phyloP scores from a whole-genome alignment of 2,888 invertebrate species.

The Clanis bilineata region DNA sequence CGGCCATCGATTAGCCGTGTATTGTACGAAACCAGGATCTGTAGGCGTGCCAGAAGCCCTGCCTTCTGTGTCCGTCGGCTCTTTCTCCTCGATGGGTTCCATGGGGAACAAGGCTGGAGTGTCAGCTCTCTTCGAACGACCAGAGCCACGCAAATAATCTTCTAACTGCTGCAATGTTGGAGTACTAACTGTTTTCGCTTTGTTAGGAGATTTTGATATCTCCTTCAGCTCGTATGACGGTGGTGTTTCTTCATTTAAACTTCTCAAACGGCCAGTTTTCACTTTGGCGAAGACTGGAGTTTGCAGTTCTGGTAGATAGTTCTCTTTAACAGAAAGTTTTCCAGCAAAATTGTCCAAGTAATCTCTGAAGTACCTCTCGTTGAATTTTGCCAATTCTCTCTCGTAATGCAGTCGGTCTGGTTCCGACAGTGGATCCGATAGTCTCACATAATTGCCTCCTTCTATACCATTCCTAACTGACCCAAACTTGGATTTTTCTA shows the following conservation, averaged over 20 bases:
- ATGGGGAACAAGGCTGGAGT: constrained; percentile 77
- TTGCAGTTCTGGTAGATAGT: constrained; percentile 74
- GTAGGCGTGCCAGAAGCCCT: constrained; percentile 85
- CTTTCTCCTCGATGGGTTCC: constrained; percentile 76
- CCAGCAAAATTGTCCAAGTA: constrained; percentile 66
- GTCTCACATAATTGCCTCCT: constrained; percentile 64
- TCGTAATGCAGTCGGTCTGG: constrained; percentile 69
- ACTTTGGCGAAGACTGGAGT: constrained; percentile 76
- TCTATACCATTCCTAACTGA: constrained; percentile 69
- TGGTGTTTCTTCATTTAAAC: constrained; percentile 65
- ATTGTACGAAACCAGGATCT: constrained; percentile 88
- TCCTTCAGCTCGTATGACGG: constrained; percentile 60
- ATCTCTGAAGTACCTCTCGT: constrained; percentile 69
- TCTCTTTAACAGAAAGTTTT: constrained; percentile 63
- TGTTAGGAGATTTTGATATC: constrained; percentile 61
- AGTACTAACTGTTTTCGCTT: constrained; percentile 62
- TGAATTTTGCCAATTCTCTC: constrained; percentile 70
- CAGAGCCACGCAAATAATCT: constrained; percentile 68
- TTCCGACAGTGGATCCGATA: constrained; percentile 66
- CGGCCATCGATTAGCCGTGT: constrained; percentile 87
- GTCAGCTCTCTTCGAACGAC: constrained; percentile 58
- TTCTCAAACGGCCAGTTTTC: constrained; percentile 62
- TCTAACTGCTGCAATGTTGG: constrained; percentile 77
- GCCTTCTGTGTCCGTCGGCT: constrained; percentile 59
- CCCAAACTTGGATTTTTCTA: constrained; percentile 73